Percentiles rank a stretch among this genome's conserved stretches.
Conservation (phyloP, 2,888 invertebrate species). For the Pogonocherus hispidulus region DNA sequence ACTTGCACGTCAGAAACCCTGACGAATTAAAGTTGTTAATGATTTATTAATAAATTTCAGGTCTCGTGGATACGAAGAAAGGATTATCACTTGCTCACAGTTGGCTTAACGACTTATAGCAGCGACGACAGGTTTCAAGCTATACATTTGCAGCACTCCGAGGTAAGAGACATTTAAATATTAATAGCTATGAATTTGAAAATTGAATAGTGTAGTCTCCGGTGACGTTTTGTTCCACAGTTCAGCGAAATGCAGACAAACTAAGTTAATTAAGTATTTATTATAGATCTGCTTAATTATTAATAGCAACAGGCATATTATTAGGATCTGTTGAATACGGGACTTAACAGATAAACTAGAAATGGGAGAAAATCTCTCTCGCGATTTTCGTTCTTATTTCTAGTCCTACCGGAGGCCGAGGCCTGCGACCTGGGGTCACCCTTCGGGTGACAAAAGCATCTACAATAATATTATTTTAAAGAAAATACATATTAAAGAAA, state of each 20-base stretch:
- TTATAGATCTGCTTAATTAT: neutral
- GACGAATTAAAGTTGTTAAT: neutral
- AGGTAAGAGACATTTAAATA: constrained; percentile 71
- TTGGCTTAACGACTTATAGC: constrained; percentile 89
- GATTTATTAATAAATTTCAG: constrained; percentile 68
- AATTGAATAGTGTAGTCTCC: neutral
- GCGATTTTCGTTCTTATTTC: too few relatives aligned
- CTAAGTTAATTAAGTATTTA: neutral
- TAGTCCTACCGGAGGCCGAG: too few relatives aligned
- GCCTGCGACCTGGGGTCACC: too few relatives aligned
- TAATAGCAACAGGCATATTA: neutral
- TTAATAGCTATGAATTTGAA: constrained; percentile 30
- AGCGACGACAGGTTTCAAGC: constrained; percentile 91
- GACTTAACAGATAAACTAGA: too few relatives aligned
- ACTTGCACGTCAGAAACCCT: too few relatives aligned
- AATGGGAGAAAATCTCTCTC: too few relatives aligned
- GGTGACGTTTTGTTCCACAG: neutral
- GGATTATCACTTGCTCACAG: constrained; percentile 88
- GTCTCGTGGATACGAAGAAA: constrained; percentile 89
- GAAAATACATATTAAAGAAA: too few relatives aligned
- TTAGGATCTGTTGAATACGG: too few relatives aligned
- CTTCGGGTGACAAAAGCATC: too few relatives aligned
- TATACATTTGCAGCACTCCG: constrained; percentile 87
- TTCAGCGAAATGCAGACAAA: neutral
- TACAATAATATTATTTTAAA: too few relatives aligned